Conservation (phyloP, 2,113 vertebrate genomes). For the Lepisosteus oculatus region DNA sequence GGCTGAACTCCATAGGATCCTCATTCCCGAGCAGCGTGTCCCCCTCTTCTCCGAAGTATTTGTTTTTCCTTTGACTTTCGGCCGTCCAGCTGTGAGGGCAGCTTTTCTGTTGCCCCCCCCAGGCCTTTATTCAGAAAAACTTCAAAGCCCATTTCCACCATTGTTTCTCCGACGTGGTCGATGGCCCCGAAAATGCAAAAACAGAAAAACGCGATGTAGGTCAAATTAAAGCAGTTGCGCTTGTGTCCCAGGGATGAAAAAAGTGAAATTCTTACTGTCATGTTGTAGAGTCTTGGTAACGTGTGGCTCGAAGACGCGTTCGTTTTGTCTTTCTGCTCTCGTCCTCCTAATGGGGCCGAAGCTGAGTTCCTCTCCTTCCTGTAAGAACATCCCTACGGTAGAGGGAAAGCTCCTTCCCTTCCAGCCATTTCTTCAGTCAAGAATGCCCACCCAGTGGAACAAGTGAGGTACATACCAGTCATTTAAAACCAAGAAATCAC, state of each 20-base stretch:
- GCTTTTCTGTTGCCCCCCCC: conserved; percentile 74
- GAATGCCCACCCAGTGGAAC: background rate
- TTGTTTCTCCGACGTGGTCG: conserved; percentile 87
- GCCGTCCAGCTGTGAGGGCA: conserved; percentile 73
- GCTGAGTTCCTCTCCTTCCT: conserved; percentile 36
- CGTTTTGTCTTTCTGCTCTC: conserved; percentile 15
- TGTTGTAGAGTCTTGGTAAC: conserved; percentile 81
- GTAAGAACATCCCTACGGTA: conserved; percentile 15
- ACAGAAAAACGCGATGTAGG: conserved; percentile 94
- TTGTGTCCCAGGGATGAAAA: conserved; percentile 65
- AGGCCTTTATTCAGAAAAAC: conserved; percentile 76
- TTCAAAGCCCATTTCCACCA: conserved; percentile 88
- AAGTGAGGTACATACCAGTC: background rate
- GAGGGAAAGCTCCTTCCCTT: background rate
- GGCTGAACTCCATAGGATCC: conserved; percentile 67
- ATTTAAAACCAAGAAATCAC: no score
- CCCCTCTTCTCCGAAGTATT: conserved; percentile 87
- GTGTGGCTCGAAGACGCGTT: conserved; percentile 30
- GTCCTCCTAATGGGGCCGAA: conserved; percentile 38
- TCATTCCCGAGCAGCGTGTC: conserved; percentile 84
- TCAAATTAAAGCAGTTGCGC: conserved; percentile 83
- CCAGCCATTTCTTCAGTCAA: background rate
- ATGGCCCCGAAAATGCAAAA: conserved; percentile 89
- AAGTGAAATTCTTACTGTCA: conserved; percentile 77
- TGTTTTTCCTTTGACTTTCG: conserved; percentile 89